phyloP scores from a whole-genome alignment of 2,113 vertebrate genomes.

The Mus pahari region DNA sequence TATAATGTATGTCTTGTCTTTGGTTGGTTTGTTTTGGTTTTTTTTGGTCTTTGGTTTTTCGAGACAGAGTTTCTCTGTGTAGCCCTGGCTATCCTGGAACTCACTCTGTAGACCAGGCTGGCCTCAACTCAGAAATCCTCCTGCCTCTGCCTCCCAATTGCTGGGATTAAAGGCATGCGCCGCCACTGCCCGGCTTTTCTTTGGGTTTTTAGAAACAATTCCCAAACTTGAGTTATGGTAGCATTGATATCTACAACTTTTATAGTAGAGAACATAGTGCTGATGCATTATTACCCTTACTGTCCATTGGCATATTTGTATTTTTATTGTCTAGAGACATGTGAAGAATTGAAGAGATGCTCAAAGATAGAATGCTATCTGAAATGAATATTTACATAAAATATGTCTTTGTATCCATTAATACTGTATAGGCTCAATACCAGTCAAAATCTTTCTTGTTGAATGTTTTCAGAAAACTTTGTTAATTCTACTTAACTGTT shows the following conservation, averaged over 20 bases:
- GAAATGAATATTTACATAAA: background rate
- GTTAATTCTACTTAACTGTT: constrained; percentile 47
- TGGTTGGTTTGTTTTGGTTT: background rate
- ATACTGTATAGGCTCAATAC: background rate
- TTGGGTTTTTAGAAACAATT: constrained; percentile 48
- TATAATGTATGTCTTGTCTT: constrained; percentile 17
- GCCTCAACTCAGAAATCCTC: too few relatives aligned
- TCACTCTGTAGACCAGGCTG: too few relatives aligned
- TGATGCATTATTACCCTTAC: constrained; percentile 2
- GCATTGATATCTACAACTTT: constrained; percentile 30
- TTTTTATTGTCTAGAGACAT: constrained; percentile 29
- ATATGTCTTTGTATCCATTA: constrained; percentile 9
- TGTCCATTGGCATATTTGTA: background rate
- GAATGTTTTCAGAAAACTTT: background rate
- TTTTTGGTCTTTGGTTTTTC: too few relatives aligned
- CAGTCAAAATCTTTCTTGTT: constrained; percentile 30
- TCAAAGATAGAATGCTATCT: constrained; percentile 27
- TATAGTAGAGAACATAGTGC: background rate
- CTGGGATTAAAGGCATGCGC: too few relatives aligned
- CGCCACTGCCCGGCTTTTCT: background rate
- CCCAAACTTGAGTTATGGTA: constrained; percentile 5
- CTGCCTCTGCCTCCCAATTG: too few relatives aligned
- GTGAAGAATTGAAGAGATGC: constrained; percentile 11
- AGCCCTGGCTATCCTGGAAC: too few relatives aligned
- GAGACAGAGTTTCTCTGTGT: too few relatives aligned